Percentiles rank a stretch among this genome's conserved stretches.
These are phyloP conservation scores for Blastobasis lacticolella DNA, from an alignment of 2,888 invertebrate genomes.

Conservation along the genomic window DNA sequence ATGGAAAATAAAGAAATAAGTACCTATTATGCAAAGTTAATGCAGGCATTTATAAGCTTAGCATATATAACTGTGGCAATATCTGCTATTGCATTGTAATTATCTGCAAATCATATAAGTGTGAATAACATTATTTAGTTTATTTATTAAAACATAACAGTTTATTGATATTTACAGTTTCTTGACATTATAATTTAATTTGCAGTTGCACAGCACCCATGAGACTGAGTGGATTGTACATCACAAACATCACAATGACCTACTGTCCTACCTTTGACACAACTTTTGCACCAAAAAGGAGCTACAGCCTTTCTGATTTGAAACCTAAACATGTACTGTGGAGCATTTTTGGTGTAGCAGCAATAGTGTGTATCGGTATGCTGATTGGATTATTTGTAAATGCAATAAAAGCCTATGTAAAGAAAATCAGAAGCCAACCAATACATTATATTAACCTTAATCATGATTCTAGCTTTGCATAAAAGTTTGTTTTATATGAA, in stretches of 20 bases:
- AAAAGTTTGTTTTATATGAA: not conserved
- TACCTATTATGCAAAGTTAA: too few species aligned
- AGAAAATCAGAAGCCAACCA: constrained; percentile 45
- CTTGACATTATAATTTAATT: constrained; percentile 7
- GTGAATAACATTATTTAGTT: too few species aligned
- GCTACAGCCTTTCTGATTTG: constrained; percentile 41
- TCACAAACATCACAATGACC: constrained; percentile 54
- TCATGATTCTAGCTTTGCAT: constrained; percentile 50
- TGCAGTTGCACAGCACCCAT: constrained; percentile 66
- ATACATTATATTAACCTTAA: constrained; percentile 56
- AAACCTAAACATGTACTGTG: constrained; percentile 60
- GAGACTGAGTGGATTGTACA: constrained; percentile 48
- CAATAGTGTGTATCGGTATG: constrained; percentile 52
- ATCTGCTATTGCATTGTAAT: too few species aligned
- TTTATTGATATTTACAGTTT: too few species aligned
- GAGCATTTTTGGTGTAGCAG: constrained; percentile 59
- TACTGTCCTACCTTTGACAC: constrained; percentile 57
- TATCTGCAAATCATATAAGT: too few species aligned
- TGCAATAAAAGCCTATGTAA: constrained; percentile 46
- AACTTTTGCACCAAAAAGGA: constrained; percentile 36
- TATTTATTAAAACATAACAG: too few species aligned
- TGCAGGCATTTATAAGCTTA: too few species aligned
- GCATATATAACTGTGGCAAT: too few species aligned
- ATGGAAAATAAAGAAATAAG: too few species aligned
- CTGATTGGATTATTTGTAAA: constrained; percentile 52